A percentile compares a stretch with the other conserved stretches of the same genome.
Conservation (phyloP, 1,140 invertebrate species). For the Bombus soroeensis region DNA sequence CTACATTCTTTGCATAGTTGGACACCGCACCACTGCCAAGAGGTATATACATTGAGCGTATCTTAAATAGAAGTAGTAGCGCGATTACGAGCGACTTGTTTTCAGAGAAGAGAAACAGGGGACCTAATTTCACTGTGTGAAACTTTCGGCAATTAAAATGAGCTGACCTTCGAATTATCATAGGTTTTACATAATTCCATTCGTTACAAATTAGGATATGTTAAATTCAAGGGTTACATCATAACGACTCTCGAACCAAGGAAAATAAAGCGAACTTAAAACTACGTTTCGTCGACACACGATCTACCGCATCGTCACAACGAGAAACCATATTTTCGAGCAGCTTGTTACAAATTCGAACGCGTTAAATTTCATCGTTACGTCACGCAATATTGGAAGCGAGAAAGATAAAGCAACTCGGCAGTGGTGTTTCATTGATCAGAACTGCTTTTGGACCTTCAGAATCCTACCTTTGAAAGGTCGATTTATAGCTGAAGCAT, state of each 20-base stretch:
- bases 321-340: neutral
- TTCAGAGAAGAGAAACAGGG: neutral
- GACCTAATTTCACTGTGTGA: conserved; percentile 9
- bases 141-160: neutral
- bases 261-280: neutral
- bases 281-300: neutral
- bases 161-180: conserved; percentile 15
- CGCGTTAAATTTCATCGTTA: neutral
- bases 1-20: too few relatives aligned
- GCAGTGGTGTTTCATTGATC: neutral
- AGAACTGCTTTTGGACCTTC: neutral
- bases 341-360: neutral
- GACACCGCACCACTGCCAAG: too few relatives aligned
- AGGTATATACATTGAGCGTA: too few relatives aligned
- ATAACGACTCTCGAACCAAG: too few relatives aligned
- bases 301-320: neutral
- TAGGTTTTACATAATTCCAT: conserved; percentile 5
- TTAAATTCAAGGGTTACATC: neutral
- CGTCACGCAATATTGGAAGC: neutral
- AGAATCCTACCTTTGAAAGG: neutral
- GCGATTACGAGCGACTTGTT: neutral
- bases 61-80: neutral
- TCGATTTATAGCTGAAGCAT: too few relatives aligned
- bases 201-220: neutral
- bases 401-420: neutral